Conservation (phyloP, 2,888 invertebrate species). For the Sabellastarte sp. region DNA sequence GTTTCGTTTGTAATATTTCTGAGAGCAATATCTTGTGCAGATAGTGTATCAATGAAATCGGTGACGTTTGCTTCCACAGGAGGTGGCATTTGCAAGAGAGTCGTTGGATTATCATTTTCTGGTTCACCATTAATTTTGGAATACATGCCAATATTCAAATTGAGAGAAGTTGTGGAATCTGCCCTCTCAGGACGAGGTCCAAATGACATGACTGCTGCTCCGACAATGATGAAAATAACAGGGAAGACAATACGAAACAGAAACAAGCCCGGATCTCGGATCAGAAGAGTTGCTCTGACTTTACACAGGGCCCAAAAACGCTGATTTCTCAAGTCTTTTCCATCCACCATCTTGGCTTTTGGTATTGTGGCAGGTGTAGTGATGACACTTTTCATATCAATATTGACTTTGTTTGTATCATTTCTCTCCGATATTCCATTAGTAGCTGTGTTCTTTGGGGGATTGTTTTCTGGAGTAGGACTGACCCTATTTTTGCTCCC, state of each 20-base stretch:
- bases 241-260: constrained; percentile 19
- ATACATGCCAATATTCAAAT: not conserved
- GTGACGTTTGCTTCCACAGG: not conserved
- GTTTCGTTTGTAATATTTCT: not conserved
- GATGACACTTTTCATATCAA: no score
- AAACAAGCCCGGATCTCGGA: not conserved
- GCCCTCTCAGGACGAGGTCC: not conserved
- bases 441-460: no score
- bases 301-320: constrained; percentile 37
- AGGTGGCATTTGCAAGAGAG: not conserved
- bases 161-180: not conserved
- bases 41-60: not conserved
- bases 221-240: constrained; percentile 6
- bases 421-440: no score
- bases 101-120: not conserved
- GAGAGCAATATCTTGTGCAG: not conserved
- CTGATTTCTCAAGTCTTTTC: constrained; percentile 13
- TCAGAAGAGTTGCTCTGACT: constrained; percentile 29
- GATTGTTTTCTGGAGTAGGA: no score
- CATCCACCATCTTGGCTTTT: no score
- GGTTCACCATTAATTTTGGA: not conserved
- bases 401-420: no score
- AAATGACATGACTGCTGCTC: not conserved
- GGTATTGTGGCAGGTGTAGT: no score
- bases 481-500: no score